phyloP scores from a whole-genome alignment of 2,888 invertebrate species.

The Amorpha juglandis region DNA sequence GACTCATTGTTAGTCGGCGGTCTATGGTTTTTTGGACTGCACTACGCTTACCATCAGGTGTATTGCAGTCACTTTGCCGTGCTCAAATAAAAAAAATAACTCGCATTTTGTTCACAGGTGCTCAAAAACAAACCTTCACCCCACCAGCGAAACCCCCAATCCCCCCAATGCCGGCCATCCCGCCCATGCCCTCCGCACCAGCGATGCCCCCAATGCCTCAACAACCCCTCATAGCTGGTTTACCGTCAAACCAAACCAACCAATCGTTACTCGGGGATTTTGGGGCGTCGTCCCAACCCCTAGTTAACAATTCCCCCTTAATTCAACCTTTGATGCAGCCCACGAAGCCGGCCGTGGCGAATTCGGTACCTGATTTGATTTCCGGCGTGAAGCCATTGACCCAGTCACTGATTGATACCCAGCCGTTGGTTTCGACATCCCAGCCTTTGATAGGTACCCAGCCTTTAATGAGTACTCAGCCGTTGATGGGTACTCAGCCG shows the following conservation, averaged over 20 bases:
- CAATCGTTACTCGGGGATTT: slow-evolving; percentile 61
- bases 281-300: slow-evolving; percentile 26
- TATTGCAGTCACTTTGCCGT: too few relatives aligned
- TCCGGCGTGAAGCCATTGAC: slow-evolving; percentile 61
- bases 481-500: slow-evolving; percentile 36
- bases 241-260: slow-evolving; percentile 40
- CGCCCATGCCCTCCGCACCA: slow-evolving; percentile 23
- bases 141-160: slow-evolving; percentile 71
- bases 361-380: slow-evolving; percentile 66
- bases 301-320: neutral
- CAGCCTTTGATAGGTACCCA: slow-evolving; percentile 51
- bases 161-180: slow-evolving; percentile 33
- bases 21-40: too few relatives aligned
- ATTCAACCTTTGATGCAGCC: slow-evolving; percentile 44
- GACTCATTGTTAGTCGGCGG: too few relatives aligned
- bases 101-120: slow-evolving; percentile 42
- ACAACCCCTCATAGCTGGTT: slow-evolving; percentile 50
- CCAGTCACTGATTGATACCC: slow-evolving; percentile 43
- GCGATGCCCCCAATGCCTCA: slow-evolving; percentile 38
- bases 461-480: slow-evolving; percentile 54
- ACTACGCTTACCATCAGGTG: too few relatives aligned
- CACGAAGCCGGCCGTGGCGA: slow-evolving; percentile 49
- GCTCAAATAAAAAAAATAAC: neutral
- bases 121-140: slow-evolving; percentile 59
- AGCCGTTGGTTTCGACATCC: slow-evolving; percentile 42